Evolutionary conservation across 1,140 invertebrate genomes (phyloP).

Genomic region (Hesperophylax magnus): DNA sequence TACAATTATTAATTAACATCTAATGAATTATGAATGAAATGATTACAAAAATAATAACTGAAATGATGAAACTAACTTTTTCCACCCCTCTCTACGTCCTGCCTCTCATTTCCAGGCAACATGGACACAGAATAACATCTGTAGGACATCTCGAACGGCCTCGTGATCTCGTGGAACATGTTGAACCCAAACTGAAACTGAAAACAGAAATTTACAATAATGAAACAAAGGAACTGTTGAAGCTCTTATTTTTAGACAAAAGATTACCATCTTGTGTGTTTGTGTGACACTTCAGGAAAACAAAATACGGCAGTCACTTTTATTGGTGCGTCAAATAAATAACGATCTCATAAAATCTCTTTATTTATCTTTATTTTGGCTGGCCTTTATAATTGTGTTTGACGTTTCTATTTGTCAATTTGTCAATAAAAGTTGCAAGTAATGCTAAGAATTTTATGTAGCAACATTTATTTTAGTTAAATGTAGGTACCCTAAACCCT

Average conservation of each 20-base stretch:
- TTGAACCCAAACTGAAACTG: constrained; percentile 86
- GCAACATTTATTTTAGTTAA: not conserved
- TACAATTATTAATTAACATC: no score
- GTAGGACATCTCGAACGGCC: constrained; percentile 86
- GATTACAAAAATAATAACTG: no score
- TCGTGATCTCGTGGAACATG: constrained; percentile 86
- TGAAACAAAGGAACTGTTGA: constrained; percentile 26
- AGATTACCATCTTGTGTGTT: constrained; percentile 2
- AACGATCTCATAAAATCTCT: no score
- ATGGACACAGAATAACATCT: constrained; percentile 96
- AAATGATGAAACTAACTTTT: constrained; percentile 82
- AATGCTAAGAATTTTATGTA: not conserved
- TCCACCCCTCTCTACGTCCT: constrained; percentile 97
- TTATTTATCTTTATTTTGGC: no score
- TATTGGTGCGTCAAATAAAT: not conserved
- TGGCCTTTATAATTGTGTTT: not conserved
- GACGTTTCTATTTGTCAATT: not conserved
- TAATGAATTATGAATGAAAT: no score
- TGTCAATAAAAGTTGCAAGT: constrained; percentile 3
- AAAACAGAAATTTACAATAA: constrained; percentile 51
- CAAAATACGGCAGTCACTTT: not conserved
- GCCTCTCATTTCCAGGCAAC: constrained; percentile 93
- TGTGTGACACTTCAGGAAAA: not conserved
- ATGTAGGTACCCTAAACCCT: no score
- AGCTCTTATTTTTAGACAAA: not conserved